Conservation (phyloP, 2,113 vertebrate genomes). For the Cromileptes altivelis region DNA sequence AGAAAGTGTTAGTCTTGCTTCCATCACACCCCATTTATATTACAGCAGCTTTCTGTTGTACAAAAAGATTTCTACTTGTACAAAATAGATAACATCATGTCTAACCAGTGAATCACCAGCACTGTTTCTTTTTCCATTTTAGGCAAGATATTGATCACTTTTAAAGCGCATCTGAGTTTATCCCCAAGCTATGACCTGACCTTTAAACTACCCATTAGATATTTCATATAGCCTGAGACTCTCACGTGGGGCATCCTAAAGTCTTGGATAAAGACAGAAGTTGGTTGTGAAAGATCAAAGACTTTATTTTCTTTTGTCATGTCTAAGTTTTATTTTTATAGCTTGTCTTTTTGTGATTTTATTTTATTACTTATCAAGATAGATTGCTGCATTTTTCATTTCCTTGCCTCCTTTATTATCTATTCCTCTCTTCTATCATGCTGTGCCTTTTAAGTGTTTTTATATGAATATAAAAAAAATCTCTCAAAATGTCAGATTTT, state of each 20-base stretch:
- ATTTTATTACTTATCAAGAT: neutral
- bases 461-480: slow-evolving; percentile 10
- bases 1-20: neutral
- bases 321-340: slow-evolving; percentile 17
- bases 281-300: neutral
- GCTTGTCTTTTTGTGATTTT: slow-evolving; percentile 4
- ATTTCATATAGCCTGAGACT: neutral
- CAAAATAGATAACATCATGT: neutral
- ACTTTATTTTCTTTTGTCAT: slow-evolving; percentile 23
- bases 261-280: neutral
- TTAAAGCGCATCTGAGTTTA: slow-evolving; percentile 24
- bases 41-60: neutral
- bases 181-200: slow-evolving; percentile 27
- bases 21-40: neutral
- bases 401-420: slow-evolving; percentile 1
- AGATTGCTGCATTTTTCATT: slow-evolving; percentile 9
- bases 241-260: neutral
- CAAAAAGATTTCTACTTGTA: neutral
- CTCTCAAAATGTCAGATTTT: slow-evolving; percentile 42
- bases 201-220: slow-evolving; percentile 19
- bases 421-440: neutral
- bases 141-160: slow-evolving; percentile 49
- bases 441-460: slow-evolving; percentile 13
- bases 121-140: slow-evolving; percentile 34
- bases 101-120: neutral